Evolutionary conservation across 2,797 vertebrate genomes (phyloP), one percentile per base, ranked within the genome.

Genomic region (Taenioides sp.): DNA sequence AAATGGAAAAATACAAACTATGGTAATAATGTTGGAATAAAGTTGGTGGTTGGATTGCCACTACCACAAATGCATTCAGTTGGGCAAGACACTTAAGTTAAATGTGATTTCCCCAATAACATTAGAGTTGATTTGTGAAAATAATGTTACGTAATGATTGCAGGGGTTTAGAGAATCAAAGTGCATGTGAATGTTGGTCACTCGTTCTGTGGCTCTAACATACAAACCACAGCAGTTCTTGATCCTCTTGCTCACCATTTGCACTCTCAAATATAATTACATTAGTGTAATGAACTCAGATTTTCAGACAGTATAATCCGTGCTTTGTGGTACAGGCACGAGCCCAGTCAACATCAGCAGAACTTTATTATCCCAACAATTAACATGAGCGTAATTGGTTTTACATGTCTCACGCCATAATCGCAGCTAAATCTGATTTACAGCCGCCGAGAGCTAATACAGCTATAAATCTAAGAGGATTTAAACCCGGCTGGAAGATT

Each of bases 301-400:
- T 22, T 40, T 63, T 63, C 61, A 40, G 7, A 43, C 61, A 22
- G n/a, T n/a, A 12, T 63, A 63, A 63, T 63, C 61, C 3, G 4
- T 40, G 72, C 75, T 79, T 73, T 70, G 28, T 67, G 70, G 75
- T 74, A 74, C 65, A 62, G 65, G 43, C 11, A 11, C 14, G 55
- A 76, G 62, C 63, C 43, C 28, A 64, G 67, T 71, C 40, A 20
- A 57, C 65, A 82, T 71, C 75, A 77, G 63, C 65, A 60, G 71
- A 50, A 50, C 59, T 80, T 75, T 84, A 62, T 83, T 80, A 78
- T 78, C 34, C 47, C 71, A 75, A 75, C 79, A 76, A 75, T 84
- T 82, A 84, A 76, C 71, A 70, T 61, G 69, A 60, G 69, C 65
- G 76, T 78, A 82, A 80, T 64, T 80, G 75, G 73, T 79, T 75